Base-by-base conservation (phyloP, 2,888 invertebrate genomes). In the Abrostola triplasia region DNA sequence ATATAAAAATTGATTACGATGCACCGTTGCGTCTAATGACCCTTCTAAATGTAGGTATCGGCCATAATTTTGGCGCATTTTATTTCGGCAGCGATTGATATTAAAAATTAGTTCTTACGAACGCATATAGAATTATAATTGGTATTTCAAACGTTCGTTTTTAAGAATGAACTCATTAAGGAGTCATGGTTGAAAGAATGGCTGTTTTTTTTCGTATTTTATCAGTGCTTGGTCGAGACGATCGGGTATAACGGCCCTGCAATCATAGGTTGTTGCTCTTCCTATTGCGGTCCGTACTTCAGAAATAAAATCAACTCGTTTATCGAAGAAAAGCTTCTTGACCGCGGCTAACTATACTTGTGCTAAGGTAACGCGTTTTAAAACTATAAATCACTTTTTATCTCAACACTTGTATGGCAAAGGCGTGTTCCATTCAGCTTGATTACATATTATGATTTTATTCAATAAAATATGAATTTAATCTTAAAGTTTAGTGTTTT, bases 231-330 rank as follows among this genome's bases (percentile, higher is more conserved):
- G 84, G 84, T 83, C 88, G 87, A 87, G 89, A 85, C 89, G 87
- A 88, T 89, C 88, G 87, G 91, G 91, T 86, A 90, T 94, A 94
- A 94, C 94, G 94, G 94, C 93, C 92, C 90, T 88, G 91, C 92
- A 94, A 94, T 94, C 94, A 94, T 93, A 94, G 94, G 94, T 94
- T 94, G 92, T 94, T 94, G 94, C 89, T 94, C 94, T 92, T 92
- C 92, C 91, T 91, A 72, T 72, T 84, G 86, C 83, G 87, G 70
- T 74, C 77, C 77, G 85, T 81, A 79, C 81, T 81, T 79, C 84
- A 88, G 89, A 88, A 88, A 89, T 89, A 88, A 90, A 89, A 85
- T 77, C 71, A 71, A 77, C 73, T 73, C 82, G 78, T 84, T 86
- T 86, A 84, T 83, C 80, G 82, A 81, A 87, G 87, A 84, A 87